These are phyloP conservation scores for Antheraea mylitta DNA, from an alignment of 1,140 invertebrate genomes.

Conservation along the genomic window DNA sequence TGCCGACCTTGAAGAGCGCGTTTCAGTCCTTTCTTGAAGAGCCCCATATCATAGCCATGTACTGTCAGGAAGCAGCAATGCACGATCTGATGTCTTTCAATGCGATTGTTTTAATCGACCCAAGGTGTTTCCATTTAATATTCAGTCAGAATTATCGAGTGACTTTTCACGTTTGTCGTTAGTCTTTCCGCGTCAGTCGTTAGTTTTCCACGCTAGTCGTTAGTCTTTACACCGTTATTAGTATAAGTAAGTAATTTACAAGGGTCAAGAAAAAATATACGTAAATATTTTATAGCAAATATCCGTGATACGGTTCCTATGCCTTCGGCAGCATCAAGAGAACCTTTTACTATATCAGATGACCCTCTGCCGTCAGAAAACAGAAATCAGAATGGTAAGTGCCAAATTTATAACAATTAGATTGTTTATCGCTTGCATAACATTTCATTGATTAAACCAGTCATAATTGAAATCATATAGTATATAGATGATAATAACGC, in stretches of 20 bases:
- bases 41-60: too few relatives aligned
- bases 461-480: neutral
- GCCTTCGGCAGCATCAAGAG: conserved; percentile 45
- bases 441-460: neutral
- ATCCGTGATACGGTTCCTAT: conserved; percentile 47
- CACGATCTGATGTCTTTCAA: too few relatives aligned
- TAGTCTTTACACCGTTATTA: too few relatives aligned
- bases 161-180: too few relatives aligned
- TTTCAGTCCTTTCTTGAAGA: too few relatives aligned
- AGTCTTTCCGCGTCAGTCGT: too few relatives aligned
- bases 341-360: conserved; percentile 59
- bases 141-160: too few relatives aligned
- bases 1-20: too few relatives aligned
- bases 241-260: neutral
- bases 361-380: conserved; percentile 44
- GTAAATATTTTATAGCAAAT: conserved; percentile 39
- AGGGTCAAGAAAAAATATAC: neutral
- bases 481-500: neutral
- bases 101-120: too few relatives aligned
- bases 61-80: too few relatives aligned
- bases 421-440: neutral
- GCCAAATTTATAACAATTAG: neutral
- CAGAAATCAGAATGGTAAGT: conserved; percentile 55
- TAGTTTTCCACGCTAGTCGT: too few relatives aligned
- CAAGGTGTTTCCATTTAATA: too few relatives aligned